Conservation (phyloP, 2,113 vertebrate species). For the Cyprinodon tularosa region DNA sequence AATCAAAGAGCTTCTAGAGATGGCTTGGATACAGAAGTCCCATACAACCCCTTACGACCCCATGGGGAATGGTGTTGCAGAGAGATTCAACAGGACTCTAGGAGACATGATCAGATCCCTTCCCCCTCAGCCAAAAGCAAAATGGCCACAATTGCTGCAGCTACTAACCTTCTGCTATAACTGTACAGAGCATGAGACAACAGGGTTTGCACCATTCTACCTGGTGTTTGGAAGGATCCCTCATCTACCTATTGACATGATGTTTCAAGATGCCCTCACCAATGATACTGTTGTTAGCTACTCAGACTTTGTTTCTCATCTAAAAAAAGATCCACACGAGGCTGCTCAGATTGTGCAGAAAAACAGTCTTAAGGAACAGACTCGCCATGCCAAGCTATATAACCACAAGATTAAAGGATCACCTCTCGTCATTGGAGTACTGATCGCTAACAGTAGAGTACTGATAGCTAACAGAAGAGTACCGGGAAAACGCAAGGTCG, state of each 20-base stretch:
- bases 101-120: not conserved
- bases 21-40: not conserved
- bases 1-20: slow-evolving; percentile 5
- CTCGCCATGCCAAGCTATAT: not conserved
- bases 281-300: not conserved
- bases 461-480: not conserved
- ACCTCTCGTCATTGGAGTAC: not conserved
- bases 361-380: not conserved
- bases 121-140: not conserved
- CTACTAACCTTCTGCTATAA: not conserved
- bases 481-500: not conserved
- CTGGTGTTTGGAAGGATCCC: slow-evolving; percentile 1
- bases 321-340: not conserved
- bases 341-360: not conserved
- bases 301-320: not conserved
- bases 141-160: not conserved
- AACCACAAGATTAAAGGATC: not conserved
- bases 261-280: not conserved
- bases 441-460: not conserved
- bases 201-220: not conserved
- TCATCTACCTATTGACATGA: not conserved
- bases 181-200: not conserved
- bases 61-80: not conserved
- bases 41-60: not conserved
- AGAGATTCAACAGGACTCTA: not conserved